phyloP scores from a whole-genome alignment of 2,888 invertebrate genomes.

The Sycophila texana region DNA sequence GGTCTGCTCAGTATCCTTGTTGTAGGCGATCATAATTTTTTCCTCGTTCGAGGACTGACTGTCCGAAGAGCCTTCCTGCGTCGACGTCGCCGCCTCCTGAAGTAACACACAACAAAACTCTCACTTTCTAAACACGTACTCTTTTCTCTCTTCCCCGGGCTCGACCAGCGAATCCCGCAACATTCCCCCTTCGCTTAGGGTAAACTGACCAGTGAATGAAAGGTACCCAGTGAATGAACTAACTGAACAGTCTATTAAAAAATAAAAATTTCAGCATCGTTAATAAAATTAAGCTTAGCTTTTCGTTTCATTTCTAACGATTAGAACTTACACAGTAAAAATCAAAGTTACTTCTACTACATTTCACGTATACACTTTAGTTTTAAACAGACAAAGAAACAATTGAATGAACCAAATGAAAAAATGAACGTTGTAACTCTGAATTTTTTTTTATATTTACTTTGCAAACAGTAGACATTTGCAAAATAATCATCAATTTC shows the following conservation, averaged over 20 bases:
- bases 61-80: constrained; percentile 83
- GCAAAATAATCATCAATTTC: background rate
- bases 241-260: constrained; percentile 49
- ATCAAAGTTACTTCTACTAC: constrained; percentile 6
- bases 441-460: background rate
- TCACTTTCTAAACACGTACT: constrained; percentile 27
- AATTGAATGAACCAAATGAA: background rate
- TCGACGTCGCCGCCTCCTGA: constrained; percentile 85
- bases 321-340: background rate
- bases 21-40: constrained; percentile 86
- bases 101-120: constrained; percentile 60
- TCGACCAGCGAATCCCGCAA: background rate
- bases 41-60: constrained; percentile 85
- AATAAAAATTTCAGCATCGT: constrained; percentile 45
- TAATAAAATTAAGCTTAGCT: constrained; percentile 26
- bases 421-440: constrained; percentile 9
- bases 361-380: background rate
- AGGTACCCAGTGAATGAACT: constrained; percentile 52
- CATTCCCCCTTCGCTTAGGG: constrained; percentile 27
- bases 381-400: background rate
- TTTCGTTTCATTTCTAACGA: background rate
- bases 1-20: constrained; percentile 78
- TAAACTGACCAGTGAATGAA: constrained; percentile 51
- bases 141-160: constrained; percentile 5
- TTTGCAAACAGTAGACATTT: background rate